These are phyloP conservation scores for Argentina silus DNA, from an alignment of 2,797 vertebrate species.

Conservation along the genomic window DNA sequence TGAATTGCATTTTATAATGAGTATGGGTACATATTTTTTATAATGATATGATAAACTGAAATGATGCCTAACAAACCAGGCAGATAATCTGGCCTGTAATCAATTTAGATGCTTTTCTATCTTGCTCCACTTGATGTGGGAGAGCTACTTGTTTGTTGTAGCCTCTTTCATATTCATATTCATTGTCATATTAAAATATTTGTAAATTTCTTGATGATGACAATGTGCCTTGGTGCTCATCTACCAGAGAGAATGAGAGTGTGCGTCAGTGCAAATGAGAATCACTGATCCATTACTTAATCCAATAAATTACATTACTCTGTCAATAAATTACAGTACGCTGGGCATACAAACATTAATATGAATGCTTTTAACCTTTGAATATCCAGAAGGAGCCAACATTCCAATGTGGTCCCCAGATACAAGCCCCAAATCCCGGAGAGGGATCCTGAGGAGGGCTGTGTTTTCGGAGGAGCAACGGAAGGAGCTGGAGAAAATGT, in stretches of 20 bases:
- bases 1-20: no score
- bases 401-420: slow-evolving; percentile 84
- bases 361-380: slow-evolving; percentile 5
- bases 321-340: neutral
- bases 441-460: slow-evolving; percentile 93
- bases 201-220: neutral
- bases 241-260: neutral
- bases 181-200: neutral
- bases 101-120: neutral
- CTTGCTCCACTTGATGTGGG: neutral
- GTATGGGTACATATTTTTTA: neutral
- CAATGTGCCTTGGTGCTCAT: neutral
- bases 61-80: neutral
- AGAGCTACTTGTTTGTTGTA: neutral
- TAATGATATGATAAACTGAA: neutral
- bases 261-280: neutral
- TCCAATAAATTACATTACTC: neutral
- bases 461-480: slow-evolving; percentile 97
- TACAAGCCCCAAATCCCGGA: slow-evolving; percentile 83
- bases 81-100: neutral
- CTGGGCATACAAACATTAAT: neutral
- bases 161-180: neutral
- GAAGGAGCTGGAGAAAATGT: slow-evolving; percentile 94
- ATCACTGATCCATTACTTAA: neutral
- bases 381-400: slow-evolving; percentile 63